These are phyloP conservation scores for Aselliscus stoliczkanus DNA, from an alignment of 2,797 vertebrate genomes.

Conservation along the genomic window DNA sequence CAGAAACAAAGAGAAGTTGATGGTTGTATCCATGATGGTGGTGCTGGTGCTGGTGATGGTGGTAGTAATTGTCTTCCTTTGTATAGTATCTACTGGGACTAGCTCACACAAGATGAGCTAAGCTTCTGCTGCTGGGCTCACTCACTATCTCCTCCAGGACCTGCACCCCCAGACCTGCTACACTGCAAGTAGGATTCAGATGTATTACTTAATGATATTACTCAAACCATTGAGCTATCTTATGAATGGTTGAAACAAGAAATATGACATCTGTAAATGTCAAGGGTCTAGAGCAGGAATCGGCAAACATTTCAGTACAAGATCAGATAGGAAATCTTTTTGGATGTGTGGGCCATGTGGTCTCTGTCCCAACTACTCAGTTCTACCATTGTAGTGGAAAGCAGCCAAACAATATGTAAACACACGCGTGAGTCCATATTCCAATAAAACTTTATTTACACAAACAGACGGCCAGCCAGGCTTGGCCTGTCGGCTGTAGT, in stretches of 20 bases:
- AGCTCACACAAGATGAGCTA: not conserved
- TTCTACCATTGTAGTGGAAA: not conserved
- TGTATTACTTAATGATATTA: not conserved
- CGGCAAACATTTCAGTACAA: not conserved
- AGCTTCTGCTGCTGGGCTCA: not conserved
- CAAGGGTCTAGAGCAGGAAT: not conserved
- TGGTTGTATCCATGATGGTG: not conserved
- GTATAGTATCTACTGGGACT: not conserved
- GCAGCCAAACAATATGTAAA: not conserved
- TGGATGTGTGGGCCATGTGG: not conserved
- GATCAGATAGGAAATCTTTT: constrained; percentile 25
- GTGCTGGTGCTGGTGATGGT: not conserved
- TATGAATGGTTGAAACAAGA: not conserved
- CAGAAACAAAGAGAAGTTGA: not conserved
- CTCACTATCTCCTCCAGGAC: not conserved
- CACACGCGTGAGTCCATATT: not conserved
- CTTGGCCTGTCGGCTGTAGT: not conserved
- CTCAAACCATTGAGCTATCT: not conserved
- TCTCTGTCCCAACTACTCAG: not conserved
- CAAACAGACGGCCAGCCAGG: not conserved
- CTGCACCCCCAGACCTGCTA: not conserved
- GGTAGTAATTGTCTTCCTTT: not conserved
- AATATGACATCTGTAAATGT: not conserved
- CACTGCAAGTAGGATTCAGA: not conserved
- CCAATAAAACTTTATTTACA: constrained; percentile 70